Base-by-base conservation (phyloP, 2,113 vertebrate genomes). In the Platycercus adscitus region DNA sequence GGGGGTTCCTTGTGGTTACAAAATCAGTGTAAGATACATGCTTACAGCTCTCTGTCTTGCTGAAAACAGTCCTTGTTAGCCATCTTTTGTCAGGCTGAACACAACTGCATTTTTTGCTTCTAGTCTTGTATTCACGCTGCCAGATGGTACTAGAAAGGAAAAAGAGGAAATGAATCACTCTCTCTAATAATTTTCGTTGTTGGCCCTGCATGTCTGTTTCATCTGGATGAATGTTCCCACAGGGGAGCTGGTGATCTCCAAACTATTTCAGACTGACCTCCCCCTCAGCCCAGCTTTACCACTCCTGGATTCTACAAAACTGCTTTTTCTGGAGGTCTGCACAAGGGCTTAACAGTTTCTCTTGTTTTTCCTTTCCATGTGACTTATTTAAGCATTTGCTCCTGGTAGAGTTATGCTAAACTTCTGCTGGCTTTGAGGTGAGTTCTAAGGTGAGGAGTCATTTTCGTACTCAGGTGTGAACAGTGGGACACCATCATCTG, bases 131-230 rank as follows among this genome's bases (percentile, higher is more conserved):
- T 71, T 95, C 86, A 88, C 1, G 3, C 31, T 94, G 61, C 88
- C 93, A 94, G 90, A 92, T 91, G 89, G 88, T 78, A 75, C 50
- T 75, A 55, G 83, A 93, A 89, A 58, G 12, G 66, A 86, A 65
- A 89, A 88, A 72, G 69, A 80, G 68, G 85, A 93, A 96, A 83
- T 89, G 7, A 94, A 92, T 93, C 70, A 94, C 46, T 72, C 33
- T 53, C 23, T 89, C 70, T 90, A 95, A 93, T 86, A 93, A 94
- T 93, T 95, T 95, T 79, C 24, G 25, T 91, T 91, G 76, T 86
- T 91, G 64, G 28, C 55, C 21, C n/a, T 90, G 78, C 29, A 25
- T 58, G 77, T 68, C 88, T 92, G 47, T 60, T 93, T 97, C 73
- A 75, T 93, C 76, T 81, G 44, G 56, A 88, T 11, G 47, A 76